Evolutionary conservation across 2,113 vertebrate genomes (phyloP).

Genomic region (Heteronetta atricapilla): DNA sequence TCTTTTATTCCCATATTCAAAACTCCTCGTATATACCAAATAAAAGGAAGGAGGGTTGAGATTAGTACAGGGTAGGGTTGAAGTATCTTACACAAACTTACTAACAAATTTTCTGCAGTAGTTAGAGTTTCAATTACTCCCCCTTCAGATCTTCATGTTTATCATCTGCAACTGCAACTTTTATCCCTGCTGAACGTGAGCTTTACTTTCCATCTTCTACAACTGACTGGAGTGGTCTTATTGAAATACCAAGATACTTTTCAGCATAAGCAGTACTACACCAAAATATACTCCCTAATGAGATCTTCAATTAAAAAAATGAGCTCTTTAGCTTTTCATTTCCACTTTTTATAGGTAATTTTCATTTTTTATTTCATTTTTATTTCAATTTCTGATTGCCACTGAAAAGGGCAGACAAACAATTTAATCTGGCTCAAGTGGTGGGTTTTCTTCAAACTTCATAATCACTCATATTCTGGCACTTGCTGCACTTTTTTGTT

Average conservation of each 20-base stretch:
- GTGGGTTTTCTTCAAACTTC: neutral
- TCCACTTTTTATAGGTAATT: neutral
- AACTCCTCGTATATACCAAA: neutral
- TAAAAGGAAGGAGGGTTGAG: neutral
- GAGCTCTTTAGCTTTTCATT: neutral
- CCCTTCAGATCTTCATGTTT: neutral
- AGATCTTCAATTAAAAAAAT: neutral
- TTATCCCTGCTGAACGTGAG: neutral
- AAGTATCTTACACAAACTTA: neutral
- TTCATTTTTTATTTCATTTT: neutral
- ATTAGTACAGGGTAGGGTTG: neutral
- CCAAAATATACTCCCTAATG: neutral
- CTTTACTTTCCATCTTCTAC: neutral
- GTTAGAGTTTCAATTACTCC: neutral
- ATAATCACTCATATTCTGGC: neutral
- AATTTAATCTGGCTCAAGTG: neutral
- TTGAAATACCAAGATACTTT: neutral
- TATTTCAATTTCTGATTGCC: neutral
- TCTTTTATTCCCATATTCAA: neutral
- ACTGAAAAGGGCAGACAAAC: neutral
- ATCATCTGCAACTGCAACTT: neutral
- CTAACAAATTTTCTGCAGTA: constrained; percentile 23
- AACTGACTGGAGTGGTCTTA: neutral
- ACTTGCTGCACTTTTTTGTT: neutral
- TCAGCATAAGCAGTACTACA: neutral